Base-by-base conservation (phyloP, 2,888 invertebrate genomes). In the Cataglyphis cursor region DNA sequence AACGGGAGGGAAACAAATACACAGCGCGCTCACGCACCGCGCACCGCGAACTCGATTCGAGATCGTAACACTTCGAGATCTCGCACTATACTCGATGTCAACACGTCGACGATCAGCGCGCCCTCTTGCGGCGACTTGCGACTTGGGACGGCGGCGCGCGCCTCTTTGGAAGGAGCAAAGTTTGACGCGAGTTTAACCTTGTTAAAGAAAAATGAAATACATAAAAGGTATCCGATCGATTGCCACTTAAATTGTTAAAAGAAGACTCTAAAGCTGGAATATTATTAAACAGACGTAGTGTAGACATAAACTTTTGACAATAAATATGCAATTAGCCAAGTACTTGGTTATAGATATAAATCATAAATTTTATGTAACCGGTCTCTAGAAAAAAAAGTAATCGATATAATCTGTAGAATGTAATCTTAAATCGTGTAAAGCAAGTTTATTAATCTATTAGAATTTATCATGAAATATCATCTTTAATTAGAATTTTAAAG, bases 1-100 rank as follows among this genome's bases (percentile, higher is more conserved):
- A 83, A 75, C 85, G 82, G 82, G 89, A 91, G 88, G 89, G 92
- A 92, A 93, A 93, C 92, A 94, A 93, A 93, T 91, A 78, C 68
- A 93, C 90, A 89, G 88, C 85, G 74, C 44, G 62, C 91, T 90
- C 90, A 90, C 91, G 90, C 90, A 89, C 87, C 89, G 87, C 90
- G 90, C 89, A 88, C 89, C 89, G 90, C 87, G 90, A 82, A 89
- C 87, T 83, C 75, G 90, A 90, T 91, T 91, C 92, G 93, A 92
- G 91, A 90, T 28, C 66, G 66, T 38, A 48, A 85, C 90, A 89
- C 90, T 92, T 92, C 89, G 92, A 90, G 88, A 82, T 83, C 66
- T 66, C 66, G 48, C 65, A 10, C 31, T 15, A 1, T 15, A 44
- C 41, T 41, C 41, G 38, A 38, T 8, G 9, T 38, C 9, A 1